phyloP scores from a whole-genome alignment of 2,113 vertebrate genomes.

The Lepidothrix coronata region DNA sequence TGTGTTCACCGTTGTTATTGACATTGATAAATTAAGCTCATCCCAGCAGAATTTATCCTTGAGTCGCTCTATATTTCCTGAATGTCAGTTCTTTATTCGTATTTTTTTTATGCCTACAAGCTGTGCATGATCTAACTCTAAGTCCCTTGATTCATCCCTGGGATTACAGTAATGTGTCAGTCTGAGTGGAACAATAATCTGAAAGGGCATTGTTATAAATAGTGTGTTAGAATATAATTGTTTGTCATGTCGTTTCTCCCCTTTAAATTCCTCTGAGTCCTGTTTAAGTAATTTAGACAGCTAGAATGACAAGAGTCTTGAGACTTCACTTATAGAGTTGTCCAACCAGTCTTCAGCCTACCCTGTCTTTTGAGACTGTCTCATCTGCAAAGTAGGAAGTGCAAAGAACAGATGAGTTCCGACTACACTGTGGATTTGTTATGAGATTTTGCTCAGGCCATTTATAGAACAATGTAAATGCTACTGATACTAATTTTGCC shows the following conservation, averaged over 20 bases:
- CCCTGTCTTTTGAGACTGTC: slow-evolving; percentile 77
- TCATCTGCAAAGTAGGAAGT: slow-evolving; percentile 72
- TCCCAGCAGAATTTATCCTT: slow-evolving; percentile 87
- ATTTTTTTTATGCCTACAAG: slow-evolving; percentile 76
- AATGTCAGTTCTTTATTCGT: slow-evolving; percentile 83
- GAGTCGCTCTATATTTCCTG: slow-evolving; percentile 87
- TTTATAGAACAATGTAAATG: slow-evolving; percentile 62
- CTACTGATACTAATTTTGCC: slow-evolving; percentile 61
- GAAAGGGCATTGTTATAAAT: slow-evolving; percentile 87
- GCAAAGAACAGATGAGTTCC: slow-evolving; percentile 75
- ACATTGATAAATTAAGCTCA: slow-evolving; percentile 97
- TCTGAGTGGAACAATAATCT: slow-evolving; percentile 81
- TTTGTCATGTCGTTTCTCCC: slow-evolving; percentile 88
- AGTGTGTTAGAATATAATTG: slow-evolving; percentile 89
- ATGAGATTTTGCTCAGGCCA: slow-evolving; percentile 64
- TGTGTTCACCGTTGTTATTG: slow-evolving; percentile 87
- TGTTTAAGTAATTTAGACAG: slow-evolving; percentile 88
- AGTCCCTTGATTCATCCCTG: slow-evolving; percentile 76
- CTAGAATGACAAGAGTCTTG: slow-evolving; percentile 88
- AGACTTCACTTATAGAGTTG: slow-evolving; percentile 86
- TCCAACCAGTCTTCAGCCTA: slow-evolving; percentile 78
- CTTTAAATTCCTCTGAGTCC: slow-evolving; percentile 83
- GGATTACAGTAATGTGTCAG: slow-evolving; percentile 80
- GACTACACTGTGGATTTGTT: slow-evolving; percentile 62
- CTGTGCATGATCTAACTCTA: slow-evolving; percentile 76